Evolutionary conservation across 2,888 invertebrate genomes (phyloP), one percentile per base, ranked within the genome.

Genomic region (Plagiodera versicolora): DNA sequence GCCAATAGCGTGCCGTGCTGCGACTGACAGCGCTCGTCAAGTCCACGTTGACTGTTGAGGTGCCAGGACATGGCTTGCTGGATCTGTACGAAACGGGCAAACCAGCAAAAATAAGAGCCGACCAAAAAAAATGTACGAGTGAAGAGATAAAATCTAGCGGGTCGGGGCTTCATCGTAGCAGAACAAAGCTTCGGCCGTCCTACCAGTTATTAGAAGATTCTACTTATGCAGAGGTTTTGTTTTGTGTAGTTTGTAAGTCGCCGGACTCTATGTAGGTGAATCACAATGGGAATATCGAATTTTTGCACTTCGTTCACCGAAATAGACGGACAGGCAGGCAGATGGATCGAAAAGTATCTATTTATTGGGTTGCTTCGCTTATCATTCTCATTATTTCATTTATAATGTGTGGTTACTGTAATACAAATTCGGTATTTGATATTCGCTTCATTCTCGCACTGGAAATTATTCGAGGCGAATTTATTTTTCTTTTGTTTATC

Each of bases 41-140:
- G 76, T 80, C 81, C 73, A 80, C 80, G 80, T 80, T 72, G 79
- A 79, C 75, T 78, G 67, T 68, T 75, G 79, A 80, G 80, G 81
- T 80, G 80, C 80, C 77, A 78, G 79, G 76, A 78, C 79, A 79
- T 76, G 74, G 77, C 79, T 79, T 75, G 78, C 77, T 74, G 77
- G 77, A 76, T 58, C 76, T 77, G 77, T 77, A 79, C 78, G 78
- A 76, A 79, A 77, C 78, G 75, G 77, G 77, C 78, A 76, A 79
- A 79, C 79, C 78, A 78, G 79, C 79, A 80, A 80, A 80, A 80
- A 80, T 80, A 77, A 79, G 79, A 78, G 78, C 77, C 78, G 78
- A 77, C 77, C 77, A 72, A 79, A 77, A 78, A n/a, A 78, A 78
- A 79, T 75, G 76, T 77, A 77, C 76, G 77, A 76, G 76, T 75